Conservation (phyloP, 53 echinoderm and acorn worm species). For the Holothuria scabra region DNA sequence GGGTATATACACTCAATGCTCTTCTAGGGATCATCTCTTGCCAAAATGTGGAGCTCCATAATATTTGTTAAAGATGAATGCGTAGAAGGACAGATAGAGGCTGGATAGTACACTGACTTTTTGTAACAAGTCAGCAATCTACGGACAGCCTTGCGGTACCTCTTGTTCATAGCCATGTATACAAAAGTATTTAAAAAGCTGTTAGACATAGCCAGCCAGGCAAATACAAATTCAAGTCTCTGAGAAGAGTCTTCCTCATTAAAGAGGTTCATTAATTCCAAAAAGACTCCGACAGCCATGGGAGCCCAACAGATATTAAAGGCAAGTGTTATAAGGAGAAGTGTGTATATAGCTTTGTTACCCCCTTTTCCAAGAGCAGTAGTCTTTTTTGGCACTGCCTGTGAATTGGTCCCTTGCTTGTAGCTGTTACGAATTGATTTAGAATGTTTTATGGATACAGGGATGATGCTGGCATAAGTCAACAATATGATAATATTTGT, state of each 20-base stretch:
- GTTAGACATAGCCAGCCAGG: conserved; percentile 57
- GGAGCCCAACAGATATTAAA: conserved; percentile 61
- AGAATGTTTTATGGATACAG: conserved; percentile 23
- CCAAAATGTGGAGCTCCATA: too few species aligned
- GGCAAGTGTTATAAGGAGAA: conserved; percentile 45
- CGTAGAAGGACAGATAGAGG: too few species aligned
- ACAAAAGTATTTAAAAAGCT: conserved; percentile 53
- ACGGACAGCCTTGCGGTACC: conserved; percentile 19
- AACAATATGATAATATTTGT: conserved; percentile 22
- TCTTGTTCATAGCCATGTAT: conserved; percentile 36
- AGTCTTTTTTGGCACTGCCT: neutral
- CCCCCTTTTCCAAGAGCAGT: neutral
- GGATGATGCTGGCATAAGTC: conserved; percentile 16
- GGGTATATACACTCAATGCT: too few species aligned
- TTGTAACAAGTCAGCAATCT: neutral
- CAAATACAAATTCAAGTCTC: conserved; percentile 13
- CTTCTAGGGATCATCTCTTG: neutral
- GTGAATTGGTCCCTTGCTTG: neutral
- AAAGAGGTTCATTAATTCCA: conserved; percentile 5
- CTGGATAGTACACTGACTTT: too few species aligned
- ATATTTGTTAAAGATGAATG: too few species aligned
- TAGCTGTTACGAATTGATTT: neutral
- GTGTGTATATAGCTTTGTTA: conserved; percentile 47
- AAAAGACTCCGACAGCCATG: conserved; percentile 4
- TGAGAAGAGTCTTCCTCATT: neutral